A percentile compares a stretch with the other conserved stretches of the same genome.
Conservation (phyloP, 1,140 invertebrate species). For the Cyrtorhinus lividipennis region DNA sequence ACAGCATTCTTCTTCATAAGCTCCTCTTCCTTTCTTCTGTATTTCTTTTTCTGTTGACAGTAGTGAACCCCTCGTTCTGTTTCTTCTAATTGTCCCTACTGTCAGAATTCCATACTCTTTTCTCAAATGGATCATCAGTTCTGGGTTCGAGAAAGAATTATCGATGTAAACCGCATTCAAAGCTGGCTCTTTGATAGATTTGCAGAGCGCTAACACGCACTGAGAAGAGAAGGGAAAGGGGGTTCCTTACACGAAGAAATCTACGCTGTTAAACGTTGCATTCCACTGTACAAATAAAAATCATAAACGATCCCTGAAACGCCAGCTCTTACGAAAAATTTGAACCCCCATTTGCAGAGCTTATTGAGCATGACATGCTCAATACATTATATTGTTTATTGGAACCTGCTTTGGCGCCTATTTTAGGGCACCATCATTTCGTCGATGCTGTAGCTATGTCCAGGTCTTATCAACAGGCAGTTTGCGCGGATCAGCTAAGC, state of each 20-base stretch:
- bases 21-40: constrained; percentile 29
- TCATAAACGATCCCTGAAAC: not conserved
- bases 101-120: constrained; percentile 3
- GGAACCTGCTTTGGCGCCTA: not conserved
- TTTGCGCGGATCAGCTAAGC: not conserved
- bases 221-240: not conserved
- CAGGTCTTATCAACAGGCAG: not conserved
- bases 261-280: not conserved
- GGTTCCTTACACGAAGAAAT: not conserved
- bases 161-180: not conserved
- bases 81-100: not conserved
- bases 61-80: not conserved
- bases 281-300: not conserved
- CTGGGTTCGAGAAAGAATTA: not conserved
- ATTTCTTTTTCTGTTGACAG: constrained; percentile 25
- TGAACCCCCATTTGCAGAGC: not conserved
- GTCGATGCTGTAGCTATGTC: not conserved
- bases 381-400: too few species aligned
- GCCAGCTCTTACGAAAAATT: not conserved
- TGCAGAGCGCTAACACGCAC: not conserved
- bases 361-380: not conserved
- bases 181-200: not conserved
- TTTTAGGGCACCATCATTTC: not conserved
- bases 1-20: constrained; percentile 21
- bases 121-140: not conserved